Evolutionary conservation across 2,113 vertebrate genomes (phyloP).

Genomic region (Callaeas wilsoni): DNA sequence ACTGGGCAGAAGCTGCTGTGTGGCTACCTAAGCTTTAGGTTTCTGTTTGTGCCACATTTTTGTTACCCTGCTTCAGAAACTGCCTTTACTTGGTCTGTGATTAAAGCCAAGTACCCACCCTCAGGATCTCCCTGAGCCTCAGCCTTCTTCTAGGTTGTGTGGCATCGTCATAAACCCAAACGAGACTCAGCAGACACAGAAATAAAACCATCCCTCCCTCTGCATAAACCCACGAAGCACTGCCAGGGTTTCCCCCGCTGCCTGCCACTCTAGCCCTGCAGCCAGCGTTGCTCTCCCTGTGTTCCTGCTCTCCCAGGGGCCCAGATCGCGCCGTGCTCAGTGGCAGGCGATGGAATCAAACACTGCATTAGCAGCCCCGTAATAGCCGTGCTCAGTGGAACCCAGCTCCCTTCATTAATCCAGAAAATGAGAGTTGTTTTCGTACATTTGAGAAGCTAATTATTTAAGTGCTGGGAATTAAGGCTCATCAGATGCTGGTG

Average conservation of each 20-base stretch:
- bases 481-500: conserved; percentile 51
- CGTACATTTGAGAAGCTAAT: conserved; percentile 55
- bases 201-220: background rate
- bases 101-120: background rate
- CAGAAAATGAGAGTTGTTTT: conserved; percentile 63
- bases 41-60: background rate
- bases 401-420: conserved; percentile 66
- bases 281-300: background rate
- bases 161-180: background rate
- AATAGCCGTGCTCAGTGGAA: conserved; percentile 58
- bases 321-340: background rate
- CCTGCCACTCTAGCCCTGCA: background rate
- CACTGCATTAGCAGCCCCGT: conserved; percentile 43
- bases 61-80: background rate
- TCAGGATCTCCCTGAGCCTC: background rate
- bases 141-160: background rate
- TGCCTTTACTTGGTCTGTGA: background rate
- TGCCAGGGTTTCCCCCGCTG: background rate
- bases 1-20: background rate
- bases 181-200: background rate
- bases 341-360: conserved; percentile 49
- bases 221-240: background rate
- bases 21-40: background rate
- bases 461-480: conserved; percentile 70
- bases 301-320: conserved; percentile 21